These are phyloP conservation scores for Premnoplex brunnescens DNA, from an alignment of 2,797 vertebrate species.

Conservation along the genomic window DNA sequence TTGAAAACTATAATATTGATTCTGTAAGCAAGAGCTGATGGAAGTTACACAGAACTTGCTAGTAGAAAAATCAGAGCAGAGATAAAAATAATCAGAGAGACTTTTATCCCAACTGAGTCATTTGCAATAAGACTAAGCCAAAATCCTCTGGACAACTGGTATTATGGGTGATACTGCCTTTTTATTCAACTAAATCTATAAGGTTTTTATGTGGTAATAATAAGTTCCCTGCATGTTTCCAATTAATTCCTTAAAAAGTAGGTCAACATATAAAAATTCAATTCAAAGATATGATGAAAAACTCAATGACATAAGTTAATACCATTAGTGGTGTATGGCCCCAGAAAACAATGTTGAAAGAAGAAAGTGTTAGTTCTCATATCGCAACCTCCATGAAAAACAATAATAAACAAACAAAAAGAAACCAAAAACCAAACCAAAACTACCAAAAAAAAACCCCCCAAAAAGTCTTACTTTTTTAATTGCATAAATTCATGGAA, in stretches of 20 bases:
- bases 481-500: neutral
- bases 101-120: neutral
- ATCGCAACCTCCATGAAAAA: neutral
- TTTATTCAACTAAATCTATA: conserved; percentile 39
- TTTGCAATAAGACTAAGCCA: neutral
- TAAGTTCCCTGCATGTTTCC: neutral
- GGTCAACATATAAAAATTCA: neutral
- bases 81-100: neutral
- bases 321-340: neutral
- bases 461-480: neutral
- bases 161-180: neutral
- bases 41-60: neutral
- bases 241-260: neutral
- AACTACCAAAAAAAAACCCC: too few relatives aligned
- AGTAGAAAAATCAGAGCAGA: neutral
- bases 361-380: neutral
- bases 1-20: neutral
- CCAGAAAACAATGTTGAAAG: neutral
- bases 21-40: neutral
- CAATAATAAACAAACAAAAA: neutral
- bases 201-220: neutral
- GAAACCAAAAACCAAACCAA: neutral
- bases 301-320: neutral
- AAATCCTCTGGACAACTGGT: neutral
- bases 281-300: neutral